Conservation (phyloP, 2,888 invertebrate genomes). For the Labia minor region DNA sequence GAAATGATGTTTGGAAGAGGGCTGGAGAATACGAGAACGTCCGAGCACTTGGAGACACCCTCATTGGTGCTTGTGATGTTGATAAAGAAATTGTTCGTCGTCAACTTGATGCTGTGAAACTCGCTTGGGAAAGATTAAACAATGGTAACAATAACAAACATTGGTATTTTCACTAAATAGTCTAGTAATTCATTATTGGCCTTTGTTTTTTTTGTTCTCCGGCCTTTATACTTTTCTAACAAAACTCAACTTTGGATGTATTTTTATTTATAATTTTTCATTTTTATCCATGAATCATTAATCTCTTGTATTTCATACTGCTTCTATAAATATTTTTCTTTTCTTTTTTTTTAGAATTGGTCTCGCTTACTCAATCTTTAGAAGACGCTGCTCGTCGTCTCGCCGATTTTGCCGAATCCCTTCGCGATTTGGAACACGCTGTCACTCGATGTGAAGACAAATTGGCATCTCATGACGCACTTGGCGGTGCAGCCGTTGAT, state of each 20-base stretch:
- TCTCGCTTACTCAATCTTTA: slow-evolving; percentile 63
- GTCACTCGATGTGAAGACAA: slow-evolving; percentile 83
- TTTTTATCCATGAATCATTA: neutral
- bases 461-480: slow-evolving; percentile 59
- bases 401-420: slow-evolving; percentile 72
- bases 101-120: slow-evolving; percentile 68
- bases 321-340: neutral
- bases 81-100: slow-evolving; percentile 82
- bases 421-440: slow-evolving; percentile 73
- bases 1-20: slow-evolving; percentile 88
- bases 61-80: slow-evolving; percentile 76
- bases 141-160: slow-evolving; percentile 50
- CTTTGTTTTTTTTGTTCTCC: neutral
- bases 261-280: slow-evolving; percentile 13
- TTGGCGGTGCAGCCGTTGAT: slow-evolving; percentile 65
- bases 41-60: slow-evolving; percentile 73
- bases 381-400: slow-evolving; percentile 75
- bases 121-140: slow-evolving; percentile 83
- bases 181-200: neutral
- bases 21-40: slow-evolving; percentile 89
- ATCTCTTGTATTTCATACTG: too few relatives aligned
- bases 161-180: slow-evolving; percentile 28
- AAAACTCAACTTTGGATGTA: too few relatives aligned
- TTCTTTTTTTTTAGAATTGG: slow-evolving; percentile 43
- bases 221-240: too few relatives aligned